These are phyloP conservation scores for Serripes groenlandicus DNA, from an alignment of 2,888 invertebrate species.

Conservation along the genomic window DNA sequence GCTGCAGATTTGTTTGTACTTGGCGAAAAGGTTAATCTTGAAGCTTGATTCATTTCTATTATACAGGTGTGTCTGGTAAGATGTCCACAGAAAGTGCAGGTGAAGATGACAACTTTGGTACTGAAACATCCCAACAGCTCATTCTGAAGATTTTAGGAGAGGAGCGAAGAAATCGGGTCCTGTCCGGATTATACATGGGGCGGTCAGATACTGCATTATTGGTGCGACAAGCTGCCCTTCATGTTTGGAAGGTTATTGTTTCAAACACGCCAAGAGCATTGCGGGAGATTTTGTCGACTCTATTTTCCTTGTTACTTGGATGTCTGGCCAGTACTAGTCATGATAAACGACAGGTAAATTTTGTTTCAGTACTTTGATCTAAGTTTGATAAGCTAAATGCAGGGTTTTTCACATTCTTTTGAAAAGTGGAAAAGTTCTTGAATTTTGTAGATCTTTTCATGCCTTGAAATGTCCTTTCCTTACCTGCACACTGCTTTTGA, in stretches of 20 bases:
- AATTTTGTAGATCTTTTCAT: too few relatives aligned
- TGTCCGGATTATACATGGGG: slow-evolving; percentile 93
- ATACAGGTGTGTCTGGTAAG: slow-evolving; percentile 94
- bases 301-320: slow-evolving; percentile 96
- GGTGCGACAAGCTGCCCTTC: slow-evolving; percentile 98
- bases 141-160: slow-evolving; percentile 95
- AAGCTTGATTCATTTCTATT: too few relatives aligned
- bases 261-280: slow-evolving; percentile 98
- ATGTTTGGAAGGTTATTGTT: slow-evolving; percentile 99
- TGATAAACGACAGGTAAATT: slow-evolving; percentile 94
- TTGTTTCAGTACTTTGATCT: too few relatives aligned
- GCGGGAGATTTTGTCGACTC: slow-evolving; percentile 97
- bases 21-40: too few relatives aligned
- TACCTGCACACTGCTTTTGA: too few relatives aligned
- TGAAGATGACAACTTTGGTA: slow-evolving; percentile 99
- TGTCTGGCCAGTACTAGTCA: slow-evolving; percentile 98
- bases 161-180: slow-evolving; percentile 95
- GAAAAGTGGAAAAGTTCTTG: too few relatives aligned
- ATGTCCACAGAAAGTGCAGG: slow-evolving; percentile 99
- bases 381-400: too few relatives aligned
- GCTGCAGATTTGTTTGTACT: too few relatives aligned
- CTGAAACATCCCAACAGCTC: slow-evolving; percentile 90
- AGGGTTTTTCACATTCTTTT: too few relatives aligned
- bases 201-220: slow-evolving; percentile 98
- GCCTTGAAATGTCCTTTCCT: too few relatives aligned